Evolutionary conservation across 2,113 vertebrate species (phyloP), one percentile per base, ranked within the genome.

Genomic region (Cariama cristata): DNA sequence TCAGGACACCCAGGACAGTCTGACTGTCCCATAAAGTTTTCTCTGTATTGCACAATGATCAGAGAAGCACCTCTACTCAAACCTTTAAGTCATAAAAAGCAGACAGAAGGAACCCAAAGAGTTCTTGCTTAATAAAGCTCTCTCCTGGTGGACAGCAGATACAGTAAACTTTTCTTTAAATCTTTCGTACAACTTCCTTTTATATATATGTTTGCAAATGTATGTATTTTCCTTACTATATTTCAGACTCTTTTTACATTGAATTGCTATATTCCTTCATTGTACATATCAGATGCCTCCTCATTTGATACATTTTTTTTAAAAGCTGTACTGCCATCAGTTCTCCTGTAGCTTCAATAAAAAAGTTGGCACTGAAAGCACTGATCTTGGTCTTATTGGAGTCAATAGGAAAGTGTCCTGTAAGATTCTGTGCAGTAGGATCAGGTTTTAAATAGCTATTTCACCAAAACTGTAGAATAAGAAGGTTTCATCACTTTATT

Each of bases 221-320:
- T 17, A 24, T 11, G 0, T 9, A 20, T 81, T 49, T 68, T 58
- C 8, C 8, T 66, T 49, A 42, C 2, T 66, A 6, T 33, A 49
- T 60, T 56, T 91, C 60, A 71, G 30, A 16, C 2, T 28, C 5
- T 20, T 84, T 76, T 86, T 42, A 63, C 3, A 47, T 4, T 24
- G 6, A 63, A 59, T 45, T 74, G 17, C 4, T 79, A 4, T 44
- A 28, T 59, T 85, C 6, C 5, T 71, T 40, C 23, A 49, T 13
- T 53, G 12, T 62, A 9, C 1, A 0, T 23, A n/a, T 27, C 14
- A 30, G 19, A 40, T 59, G 4, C 8, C 12, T 63, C n/a, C 8
- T 27, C 4, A 30, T 76, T 55, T 53, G 88, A 50, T 15, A 33
- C 0, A 0, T 35, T 33, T 26, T 40, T 47, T 19, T 2, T 1